Base-by-base conservation (phyloP, 2,113 vertebrate species). In the Lophochroa leadbeateri region DNA sequence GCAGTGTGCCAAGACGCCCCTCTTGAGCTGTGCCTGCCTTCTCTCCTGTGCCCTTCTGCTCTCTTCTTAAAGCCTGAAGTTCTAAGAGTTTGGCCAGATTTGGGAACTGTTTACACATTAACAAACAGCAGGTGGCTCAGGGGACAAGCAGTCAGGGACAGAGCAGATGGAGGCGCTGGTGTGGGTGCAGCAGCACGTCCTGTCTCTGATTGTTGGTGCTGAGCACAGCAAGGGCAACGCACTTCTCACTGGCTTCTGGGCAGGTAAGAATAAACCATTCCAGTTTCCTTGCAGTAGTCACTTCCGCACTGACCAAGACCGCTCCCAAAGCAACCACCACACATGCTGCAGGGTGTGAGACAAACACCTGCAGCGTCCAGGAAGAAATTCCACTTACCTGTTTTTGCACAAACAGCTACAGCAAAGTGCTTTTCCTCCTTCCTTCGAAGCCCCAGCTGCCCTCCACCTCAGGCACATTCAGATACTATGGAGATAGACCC, bases 1-100 rank as follows among this genome's bases (percentile, higher is more conserved):
- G 3, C 0, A 0, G 27, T 7, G 17, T 11, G 74, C 69, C 1
- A 0, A 17, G 24, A 47, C 3, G 16, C 3, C 0, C 43, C 24
- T 33, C 20, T 25, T 2, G 6, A 77, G 44, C 17, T 20, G 47
- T 0, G 2, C 43, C 39, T 19, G 17, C 19, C 35, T 55, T 37
- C 33, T 44, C 55, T 78, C 33, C 15, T 52, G 25, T 52, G 27
- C 35, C 11, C 7, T 24, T 55, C 77, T 11, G 18, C 57, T 60
- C 37, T 24, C 8, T 80, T 18, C 82, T 12, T 12, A n/a, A 29
- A 63, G 24, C 41, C 35, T 44, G 24, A n/a, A 39, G 18, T 17
- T 29, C 5, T 37, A 19, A 43, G 2, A 39, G 35, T 58, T 39
- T 17, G 47, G n/a, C 35, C 24, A 16, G 17, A 6, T 20, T 9